Conservation (phyloP, 2,888 invertebrate species). For the Epistrophe eligans region DNA sequence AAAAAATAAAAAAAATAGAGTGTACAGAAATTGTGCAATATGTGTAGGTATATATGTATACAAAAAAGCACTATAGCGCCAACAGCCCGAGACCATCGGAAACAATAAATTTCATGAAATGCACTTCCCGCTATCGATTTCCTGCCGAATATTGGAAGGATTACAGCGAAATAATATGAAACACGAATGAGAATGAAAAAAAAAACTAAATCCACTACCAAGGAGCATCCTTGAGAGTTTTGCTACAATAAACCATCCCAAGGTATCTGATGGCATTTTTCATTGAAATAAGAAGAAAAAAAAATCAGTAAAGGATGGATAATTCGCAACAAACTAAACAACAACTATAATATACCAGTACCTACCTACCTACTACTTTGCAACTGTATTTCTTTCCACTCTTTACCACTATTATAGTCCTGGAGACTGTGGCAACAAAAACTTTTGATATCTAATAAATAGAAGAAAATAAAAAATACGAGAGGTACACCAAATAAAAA, state of each 20-base stretch:
- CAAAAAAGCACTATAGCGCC: constrained; percentile 58
- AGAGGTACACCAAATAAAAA: constrained; percentile 11
- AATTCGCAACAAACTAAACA: constrained; percentile 60
- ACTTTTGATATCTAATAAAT: constrained; percentile 54
- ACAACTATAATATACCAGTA: constrained; percentile 19
- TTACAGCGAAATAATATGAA: constrained; percentile 69
- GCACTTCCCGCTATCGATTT: constrained; percentile 74
- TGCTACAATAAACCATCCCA: constrained; percentile 62
- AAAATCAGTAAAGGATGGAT: constrained; percentile 56
- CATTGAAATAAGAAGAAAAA: constrained; percentile 48
- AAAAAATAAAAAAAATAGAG: constrained; percentile 1
- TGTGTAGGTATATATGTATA: not conserved
- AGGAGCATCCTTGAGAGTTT: constrained; percentile 60
- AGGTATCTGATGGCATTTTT: constrained; percentile 68
- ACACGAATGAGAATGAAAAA: constrained; percentile 19
- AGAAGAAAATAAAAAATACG: constrained; percentile 35
- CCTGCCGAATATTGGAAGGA: constrained; percentile 73
- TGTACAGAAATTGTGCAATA: constrained; percentile 33
- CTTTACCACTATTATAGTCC: constrained; percentile 37
- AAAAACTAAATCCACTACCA: constrained; percentile 41
- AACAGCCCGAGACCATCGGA: constrained; percentile 66
- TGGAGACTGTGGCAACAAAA: constrained; percentile 55
- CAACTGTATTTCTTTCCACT: constrained; percentile 32
- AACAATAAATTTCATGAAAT: constrained; percentile 73
- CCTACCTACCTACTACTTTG: not conserved